A percentile compares a stretch with the other conserved stretches of the same genome.
These are phyloP conservation scores for Emmelina monodactyla DNA, from an alignment of 2,888 invertebrate genomes.

Conservation along the genomic window DNA sequence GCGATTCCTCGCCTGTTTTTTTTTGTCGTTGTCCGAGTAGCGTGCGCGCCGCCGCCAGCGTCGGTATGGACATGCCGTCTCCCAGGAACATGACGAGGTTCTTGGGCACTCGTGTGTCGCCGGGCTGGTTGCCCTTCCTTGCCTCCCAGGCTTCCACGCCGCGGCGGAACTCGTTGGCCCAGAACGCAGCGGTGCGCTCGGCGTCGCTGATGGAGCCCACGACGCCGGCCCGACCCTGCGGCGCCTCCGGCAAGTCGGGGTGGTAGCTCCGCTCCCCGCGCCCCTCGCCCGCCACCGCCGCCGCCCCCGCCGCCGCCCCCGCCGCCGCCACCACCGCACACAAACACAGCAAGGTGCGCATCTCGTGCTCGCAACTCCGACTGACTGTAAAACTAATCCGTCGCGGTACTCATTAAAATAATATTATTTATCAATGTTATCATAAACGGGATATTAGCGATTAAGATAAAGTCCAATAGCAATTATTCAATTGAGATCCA, in stretches of 20 bases:
- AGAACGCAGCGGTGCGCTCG: neutral
- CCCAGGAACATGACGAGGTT: constrained; percentile 78
- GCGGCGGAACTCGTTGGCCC: constrained; percentile 14
- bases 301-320: too few relatives aligned
- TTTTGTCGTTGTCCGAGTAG: constrained; percentile 67
- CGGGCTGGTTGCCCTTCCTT: constrained; percentile 26
- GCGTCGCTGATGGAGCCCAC: neutral
- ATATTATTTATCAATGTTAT: too few relatives aligned
- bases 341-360: too few relatives aligned
- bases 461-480: too few relatives aligned
- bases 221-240: neutral
- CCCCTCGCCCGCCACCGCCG: too few relatives aligned
- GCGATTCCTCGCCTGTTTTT: constrained; percentile 64
- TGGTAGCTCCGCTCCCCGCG: neutral
- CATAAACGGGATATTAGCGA: too few relatives aligned
- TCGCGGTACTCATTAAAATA: too few relatives aligned
- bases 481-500: too few relatives aligned
- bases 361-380: too few relatives aligned
- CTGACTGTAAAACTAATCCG: too few relatives aligned
- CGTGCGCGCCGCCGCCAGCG: constrained; percentile 70
- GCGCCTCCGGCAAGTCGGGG: neutral
- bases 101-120: constrained; percentile 24
- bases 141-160: constrained; percentile 18
- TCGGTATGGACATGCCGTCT: constrained; percentile 78
- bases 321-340: too few relatives aligned